Evolutionary conservation across 2,113 vertebrate genomes (phyloP).

Genomic region (Opisthocomus hoazin): DNA sequence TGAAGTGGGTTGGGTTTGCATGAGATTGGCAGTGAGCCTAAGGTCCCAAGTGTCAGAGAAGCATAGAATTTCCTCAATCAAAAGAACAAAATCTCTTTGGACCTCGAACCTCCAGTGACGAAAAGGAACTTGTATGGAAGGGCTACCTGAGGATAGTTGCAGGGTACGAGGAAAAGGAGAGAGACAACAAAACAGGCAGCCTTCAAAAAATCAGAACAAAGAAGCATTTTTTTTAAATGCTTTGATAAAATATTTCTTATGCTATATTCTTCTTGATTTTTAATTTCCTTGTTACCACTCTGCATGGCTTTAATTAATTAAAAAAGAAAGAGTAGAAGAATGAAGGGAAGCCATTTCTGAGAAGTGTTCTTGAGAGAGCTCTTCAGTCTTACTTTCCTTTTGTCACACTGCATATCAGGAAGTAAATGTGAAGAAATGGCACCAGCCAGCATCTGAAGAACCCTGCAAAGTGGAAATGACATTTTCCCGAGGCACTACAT

Average conservation of each 20-base stretch:
- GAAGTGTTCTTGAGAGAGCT: not conserved
- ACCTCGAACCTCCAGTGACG: not conserved
- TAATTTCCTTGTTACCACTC: not conserved
- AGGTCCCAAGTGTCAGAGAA: not conserved
- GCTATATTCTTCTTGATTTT: not conserved
- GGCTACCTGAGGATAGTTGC: not conserved
- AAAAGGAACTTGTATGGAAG: not conserved
- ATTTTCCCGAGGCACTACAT: not conserved
- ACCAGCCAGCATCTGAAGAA: not conserved
- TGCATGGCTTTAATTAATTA: not conserved
- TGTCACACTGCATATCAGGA: not conserved
- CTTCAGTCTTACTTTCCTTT: not conserved
- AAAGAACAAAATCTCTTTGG: not conserved
- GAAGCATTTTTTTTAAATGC: not conserved
- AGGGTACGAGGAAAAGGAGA: not conserved
- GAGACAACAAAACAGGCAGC: not conserved
- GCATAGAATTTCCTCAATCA: not conserved
- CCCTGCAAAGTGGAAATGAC: not conserved
- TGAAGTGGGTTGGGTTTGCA: not conserved
- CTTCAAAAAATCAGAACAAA: not conserved
- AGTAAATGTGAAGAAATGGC: not conserved
- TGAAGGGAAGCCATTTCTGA: not conserved
- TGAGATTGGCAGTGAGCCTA: not conserved
- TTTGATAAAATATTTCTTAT: not conserved
- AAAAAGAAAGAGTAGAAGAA: not conserved